Conservation (phyloP, 2,888 invertebrate genomes). For the Cosmopolites sordidus region DNA sequence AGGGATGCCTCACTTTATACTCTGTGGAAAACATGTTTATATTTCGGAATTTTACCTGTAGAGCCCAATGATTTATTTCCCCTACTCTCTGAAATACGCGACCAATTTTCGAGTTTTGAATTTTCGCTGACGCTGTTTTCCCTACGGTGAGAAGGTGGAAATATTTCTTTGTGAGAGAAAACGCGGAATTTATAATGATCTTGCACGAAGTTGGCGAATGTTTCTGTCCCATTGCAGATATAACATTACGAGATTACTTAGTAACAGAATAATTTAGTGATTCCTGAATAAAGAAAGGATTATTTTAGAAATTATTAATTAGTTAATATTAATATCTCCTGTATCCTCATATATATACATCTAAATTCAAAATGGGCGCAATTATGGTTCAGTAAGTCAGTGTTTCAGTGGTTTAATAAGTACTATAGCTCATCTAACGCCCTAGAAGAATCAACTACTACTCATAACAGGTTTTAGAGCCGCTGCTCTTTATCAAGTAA, state of each 20-base stretch:
- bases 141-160: background rate
- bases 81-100: slow-evolving; percentile 13
- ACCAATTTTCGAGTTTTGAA: slow-evolving; percentile 11
- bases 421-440: too few relatives aligned
- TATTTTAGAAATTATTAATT: too few relatives aligned
- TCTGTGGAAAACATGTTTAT: slow-evolving; percentile 38
- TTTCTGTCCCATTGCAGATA: background rate
- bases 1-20: slow-evolving; percentile 33
- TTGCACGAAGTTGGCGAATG: background rate
- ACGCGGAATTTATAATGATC: slow-evolving; percentile 1
- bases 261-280: too few relatives aligned
- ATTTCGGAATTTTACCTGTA: slow-evolving; percentile 36
- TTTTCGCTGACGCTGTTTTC: slow-evolving; percentile 3
- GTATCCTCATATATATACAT: too few relatives aligned
- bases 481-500: too few relatives aligned
- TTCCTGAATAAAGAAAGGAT: too few relatives aligned
- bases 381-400: too few relatives aligned
- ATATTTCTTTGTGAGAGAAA: background rate
- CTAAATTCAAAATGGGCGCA: too few relatives aligned
- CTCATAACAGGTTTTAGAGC: too few relatives aligned
- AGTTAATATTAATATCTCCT: too few relatives aligned
- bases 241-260: background rate
- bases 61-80: slow-evolving; percentile 32
- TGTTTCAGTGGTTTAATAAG: too few relatives aligned
- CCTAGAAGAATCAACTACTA: too few relatives aligned